Percentiles rank a stretch among this genome's conserved stretches.
Conservation (phyloP, 2,113 vertebrate species). For the Sorex araneus region DNA sequence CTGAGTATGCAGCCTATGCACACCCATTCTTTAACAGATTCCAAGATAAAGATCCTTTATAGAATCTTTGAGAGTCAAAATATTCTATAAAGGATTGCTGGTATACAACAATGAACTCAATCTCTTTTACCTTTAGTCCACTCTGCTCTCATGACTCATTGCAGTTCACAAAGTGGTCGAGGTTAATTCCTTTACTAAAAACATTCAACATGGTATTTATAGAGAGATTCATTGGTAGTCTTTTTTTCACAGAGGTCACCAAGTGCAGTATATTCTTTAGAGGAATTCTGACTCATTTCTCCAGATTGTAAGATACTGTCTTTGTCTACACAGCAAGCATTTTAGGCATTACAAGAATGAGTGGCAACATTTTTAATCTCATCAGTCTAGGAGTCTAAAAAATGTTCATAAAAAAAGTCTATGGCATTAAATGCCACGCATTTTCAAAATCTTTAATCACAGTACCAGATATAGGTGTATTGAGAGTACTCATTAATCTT, state of each 20-base stretch:
- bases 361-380: constrained; percentile 46
- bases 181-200: constrained; percentile 75
- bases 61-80: constrained; percentile 34
- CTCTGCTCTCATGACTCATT: constrained; percentile 63
- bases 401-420: neutral
- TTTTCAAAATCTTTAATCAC: neutral
- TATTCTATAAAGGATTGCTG: constrained; percentile 50
- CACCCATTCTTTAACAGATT: constrained; percentile 9
- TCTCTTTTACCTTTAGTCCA: constrained; percentile 70
- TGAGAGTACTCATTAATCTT: neutral
- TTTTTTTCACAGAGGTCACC: constrained; percentile 66
- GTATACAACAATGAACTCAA: constrained; percentile 67
- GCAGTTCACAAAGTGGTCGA: constrained; percentile 67
- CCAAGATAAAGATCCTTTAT: constrained; percentile 51
- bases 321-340: constrained; percentile 69
- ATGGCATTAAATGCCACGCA: neutral
- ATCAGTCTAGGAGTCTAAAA: constrained; percentile 16
- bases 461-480: neutral
- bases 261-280: constrained; percentile 73
- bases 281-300: constrained; percentile 74
- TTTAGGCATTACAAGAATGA: constrained; percentile 66
- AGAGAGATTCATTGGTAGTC: constrained; percentile 71
- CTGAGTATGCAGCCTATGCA: neutral
- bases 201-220: constrained; percentile 67
- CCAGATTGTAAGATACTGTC: constrained; percentile 64